phyloP scores from a whole-genome alignment of 2,888 invertebrate species.

The Agrotis ipsilon region DNA sequence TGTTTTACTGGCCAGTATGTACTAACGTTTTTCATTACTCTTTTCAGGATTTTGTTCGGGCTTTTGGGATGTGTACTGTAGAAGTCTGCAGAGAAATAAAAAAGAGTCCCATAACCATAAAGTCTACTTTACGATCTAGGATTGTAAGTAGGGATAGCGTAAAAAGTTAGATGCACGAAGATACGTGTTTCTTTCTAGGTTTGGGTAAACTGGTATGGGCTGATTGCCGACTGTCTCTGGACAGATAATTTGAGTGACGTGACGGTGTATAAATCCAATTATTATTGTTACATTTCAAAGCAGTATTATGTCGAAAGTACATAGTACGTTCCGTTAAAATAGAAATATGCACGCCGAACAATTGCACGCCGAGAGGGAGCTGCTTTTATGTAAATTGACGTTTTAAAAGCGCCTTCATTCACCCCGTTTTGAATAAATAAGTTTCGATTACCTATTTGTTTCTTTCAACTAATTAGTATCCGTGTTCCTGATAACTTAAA shows the following conservation, averaged over 20 bases:
- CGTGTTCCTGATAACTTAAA: too few relatives aligned
- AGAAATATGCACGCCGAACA: too few relatives aligned
- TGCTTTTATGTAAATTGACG: too few relatives aligned
- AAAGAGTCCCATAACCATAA: slow-evolving; percentile 13
- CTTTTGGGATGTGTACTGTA: slow-evolving; percentile 11
- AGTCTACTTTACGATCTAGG: slow-evolving; percentile 5
- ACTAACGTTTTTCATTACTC: slow-evolving; percentile 32
- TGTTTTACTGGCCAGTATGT: slow-evolving; percentile 17
- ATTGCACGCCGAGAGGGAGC: too few relatives aligned
- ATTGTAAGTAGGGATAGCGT: background rate
- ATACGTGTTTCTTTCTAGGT: background rate
- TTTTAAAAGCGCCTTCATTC: too few relatives aligned
- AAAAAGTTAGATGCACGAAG: background rate
- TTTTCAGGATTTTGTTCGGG: slow-evolving; percentile 9
- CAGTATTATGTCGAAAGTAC: too few relatives aligned
- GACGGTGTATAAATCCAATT: too few relatives aligned
- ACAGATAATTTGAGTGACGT: background rate
- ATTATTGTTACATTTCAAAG: too few relatives aligned
- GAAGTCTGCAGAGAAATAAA: background rate
- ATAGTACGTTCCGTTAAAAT: too few relatives aligned
- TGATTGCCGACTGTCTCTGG: background rate
- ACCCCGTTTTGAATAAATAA: too few relatives aligned
- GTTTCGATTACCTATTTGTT: too few relatives aligned
- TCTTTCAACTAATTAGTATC: too few relatives aligned
- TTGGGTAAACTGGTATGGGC: background rate